Conservation (phyloP, 1,140 invertebrate species). For the Rhizoglyphus robini region DNA sequence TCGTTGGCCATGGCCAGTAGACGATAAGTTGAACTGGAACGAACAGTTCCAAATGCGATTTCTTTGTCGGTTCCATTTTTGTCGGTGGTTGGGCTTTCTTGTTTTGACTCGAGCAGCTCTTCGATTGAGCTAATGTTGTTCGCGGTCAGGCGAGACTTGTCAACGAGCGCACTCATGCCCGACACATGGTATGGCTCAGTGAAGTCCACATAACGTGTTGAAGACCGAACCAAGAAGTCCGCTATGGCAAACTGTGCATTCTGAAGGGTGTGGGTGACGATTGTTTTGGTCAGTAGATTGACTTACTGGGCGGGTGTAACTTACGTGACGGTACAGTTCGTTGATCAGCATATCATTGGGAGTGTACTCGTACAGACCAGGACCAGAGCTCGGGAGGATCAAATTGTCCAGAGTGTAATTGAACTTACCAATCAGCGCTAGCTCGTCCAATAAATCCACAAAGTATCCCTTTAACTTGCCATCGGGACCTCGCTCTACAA, state of each 20-base stretch:
- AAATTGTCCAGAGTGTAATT: background rate
- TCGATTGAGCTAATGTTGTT: background rate
- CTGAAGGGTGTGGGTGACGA: background rate
- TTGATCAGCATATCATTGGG: background rate
- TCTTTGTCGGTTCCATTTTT: background rate
- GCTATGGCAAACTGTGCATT: background rate
- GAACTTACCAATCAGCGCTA: background rate
- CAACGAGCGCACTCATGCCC: background rate
- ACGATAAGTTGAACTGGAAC: background rate
- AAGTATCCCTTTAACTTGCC: background rate
- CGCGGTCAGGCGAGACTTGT: background rate
- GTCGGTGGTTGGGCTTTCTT: background rate
- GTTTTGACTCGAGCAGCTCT: background rate
- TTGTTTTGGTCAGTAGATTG: background rate
- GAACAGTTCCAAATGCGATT: background rate
- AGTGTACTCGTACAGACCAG: background rate
- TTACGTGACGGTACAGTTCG: background rate
- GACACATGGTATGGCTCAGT: background rate
- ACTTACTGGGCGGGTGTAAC: background rate
- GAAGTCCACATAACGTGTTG: background rate
- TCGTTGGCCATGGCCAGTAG: background rate
- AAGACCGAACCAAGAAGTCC: background rate
- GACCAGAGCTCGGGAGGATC: background rate
- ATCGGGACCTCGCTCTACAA: background rate
- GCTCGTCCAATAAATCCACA: conserved; percentile 5